These are phyloP conservation scores for Oreotrochilus melanogaster DNA, from an alignment of 2,113 vertebrate genomes.

Conservation along the genomic window DNA sequence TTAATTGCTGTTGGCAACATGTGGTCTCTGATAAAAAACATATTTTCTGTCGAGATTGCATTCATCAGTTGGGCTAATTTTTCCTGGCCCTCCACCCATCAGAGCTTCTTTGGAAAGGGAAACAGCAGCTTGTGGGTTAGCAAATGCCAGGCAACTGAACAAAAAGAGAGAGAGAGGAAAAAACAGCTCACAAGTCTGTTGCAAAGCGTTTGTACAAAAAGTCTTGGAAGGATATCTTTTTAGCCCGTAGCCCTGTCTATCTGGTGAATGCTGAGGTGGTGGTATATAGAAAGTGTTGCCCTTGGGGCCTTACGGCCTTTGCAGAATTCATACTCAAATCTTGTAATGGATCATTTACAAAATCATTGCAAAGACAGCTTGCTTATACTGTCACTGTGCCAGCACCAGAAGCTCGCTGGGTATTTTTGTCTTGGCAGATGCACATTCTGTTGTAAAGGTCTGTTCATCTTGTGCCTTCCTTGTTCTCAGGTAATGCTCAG, in stretches of 20 bases:
- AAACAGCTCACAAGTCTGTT: neutral
- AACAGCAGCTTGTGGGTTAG: slow-evolving; percentile 86
- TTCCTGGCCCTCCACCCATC: slow-evolving; percentile 83
- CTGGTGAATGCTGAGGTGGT: slow-evolving; percentile 43
- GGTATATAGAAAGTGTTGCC: slow-evolving; percentile 53
- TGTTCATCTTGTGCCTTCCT: slow-evolving; percentile 79
- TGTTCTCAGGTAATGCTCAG: slow-evolving; percentile 78
- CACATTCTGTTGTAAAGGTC: slow-evolving; percentile 84
- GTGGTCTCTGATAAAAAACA: slow-evolving; percentile 86
- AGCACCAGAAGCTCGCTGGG: slow-evolving; percentile 79
- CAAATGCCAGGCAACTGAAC: slow-evolving; percentile 81
- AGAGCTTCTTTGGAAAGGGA: slow-evolving; percentile 81
- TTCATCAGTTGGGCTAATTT: slow-evolving; percentile 83
- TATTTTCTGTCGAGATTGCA: slow-evolving; percentile 83
- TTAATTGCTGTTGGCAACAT: slow-evolving; percentile 83
- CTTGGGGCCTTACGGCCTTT: slow-evolving; percentile 53
- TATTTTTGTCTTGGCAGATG: slow-evolving; percentile 88
- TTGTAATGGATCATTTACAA: slow-evolving; percentile 73
- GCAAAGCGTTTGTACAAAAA: slow-evolving; percentile 25
- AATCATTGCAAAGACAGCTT: slow-evolving; percentile 80
- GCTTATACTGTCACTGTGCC: slow-evolving; percentile 78
- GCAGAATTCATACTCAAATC: slow-evolving; percentile 50
- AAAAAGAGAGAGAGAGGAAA: slow-evolving; percentile 39
- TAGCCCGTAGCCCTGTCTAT: slow-evolving; percentile 43
- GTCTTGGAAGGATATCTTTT: slow-evolving; percentile 48